A percentile compares a stretch with the other conserved stretches of the same genome.
phyloP scores from a whole-genome alignment of 2,797 vertebrate species.

The Morelia viridis region DNA sequence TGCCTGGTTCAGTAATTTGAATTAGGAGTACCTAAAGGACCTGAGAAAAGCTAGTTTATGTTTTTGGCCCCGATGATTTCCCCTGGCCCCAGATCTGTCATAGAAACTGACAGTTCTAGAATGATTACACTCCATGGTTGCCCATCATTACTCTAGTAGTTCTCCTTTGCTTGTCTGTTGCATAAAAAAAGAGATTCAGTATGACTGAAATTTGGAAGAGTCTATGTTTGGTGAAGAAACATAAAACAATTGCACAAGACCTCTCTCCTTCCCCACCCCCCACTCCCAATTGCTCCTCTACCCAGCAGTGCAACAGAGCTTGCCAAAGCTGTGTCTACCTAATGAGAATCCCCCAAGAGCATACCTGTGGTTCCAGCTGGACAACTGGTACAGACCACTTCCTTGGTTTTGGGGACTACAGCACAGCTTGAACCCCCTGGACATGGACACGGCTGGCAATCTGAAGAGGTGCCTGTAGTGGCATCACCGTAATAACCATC shows the following conservation, averaged over 20 bases:
- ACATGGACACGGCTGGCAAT: slow-evolving; percentile 90
- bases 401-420: slow-evolving; percentile 83
- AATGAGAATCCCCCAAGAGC: not conserved
- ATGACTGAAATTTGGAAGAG: not conserved
- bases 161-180: not conserved
- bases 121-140: no score
- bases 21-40: no score
- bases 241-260: not conserved
- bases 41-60: not conserved
- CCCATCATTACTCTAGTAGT: not conserved
- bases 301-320: not conserved
- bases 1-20: not conserved
- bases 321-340: fast-evolving
- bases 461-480: slow-evolving; percentile 74
- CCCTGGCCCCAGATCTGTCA: not conserved
- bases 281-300: not conserved
- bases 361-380: slow-evolving; percentile 90
- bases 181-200: not conserved
- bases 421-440: slow-evolving; percentile 87
- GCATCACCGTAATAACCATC: slow-evolving; percentile 94
- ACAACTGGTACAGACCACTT: slow-evolving; percentile 96
- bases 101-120: not conserved
- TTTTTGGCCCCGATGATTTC: not conserved
- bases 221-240: not conserved
- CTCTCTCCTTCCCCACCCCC: not conserved